Base-by-base conservation (phyloP, 2,113 vertebrate genomes). In the Fukomys damarensis region DNA sequence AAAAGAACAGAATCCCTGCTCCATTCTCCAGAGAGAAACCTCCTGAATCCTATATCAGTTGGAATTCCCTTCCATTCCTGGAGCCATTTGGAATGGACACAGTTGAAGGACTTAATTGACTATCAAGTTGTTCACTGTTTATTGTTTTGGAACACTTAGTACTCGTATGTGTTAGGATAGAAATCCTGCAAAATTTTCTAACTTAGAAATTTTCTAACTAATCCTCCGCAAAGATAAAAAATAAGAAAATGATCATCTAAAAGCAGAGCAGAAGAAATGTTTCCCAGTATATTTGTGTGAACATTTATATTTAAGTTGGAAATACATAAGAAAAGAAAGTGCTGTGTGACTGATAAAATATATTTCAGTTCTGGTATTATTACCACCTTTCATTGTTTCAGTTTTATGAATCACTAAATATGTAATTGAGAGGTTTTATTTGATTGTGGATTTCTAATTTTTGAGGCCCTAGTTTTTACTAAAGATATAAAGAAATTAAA, bases 51-150 rank as follows among this genome's bases (percentile, higher is more conserved):
- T 12, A 83, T 68, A 86, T 95, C 49, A 92, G 89, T 93, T 85
- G 26, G 97, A 96, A 92, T 89, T 91, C 70, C 79, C 95, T 97
- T 97, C 96, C 91, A 72, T 98, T 96, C 95, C 96, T 93, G 84
- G 94, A 96, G 91, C 96, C 93, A 81, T 96, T 96, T 95, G 96
- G 93, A 97, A 95, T 95, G 94, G 85, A 32, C 96, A 68, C 86
- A 82, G 96, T 70, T 72, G 93, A 32, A 72, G 96, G 89, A 52
- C 93, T 95, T 61, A 76, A 91, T 83, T 90, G 70, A 79, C 89
- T 88, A n/a, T 54, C 41, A 4, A 2, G 41, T 30, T 54, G 38
- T 59, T 56, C 11, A 19, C 61, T 94, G 46, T 96, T 97, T 85
- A 59, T 49, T 90, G 68, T 86, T 96, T 94, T 76, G 83, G 90